phyloP scores from a whole-genome alignment of 1,140 invertebrate species.

The Andricus grossulariae region DNA sequence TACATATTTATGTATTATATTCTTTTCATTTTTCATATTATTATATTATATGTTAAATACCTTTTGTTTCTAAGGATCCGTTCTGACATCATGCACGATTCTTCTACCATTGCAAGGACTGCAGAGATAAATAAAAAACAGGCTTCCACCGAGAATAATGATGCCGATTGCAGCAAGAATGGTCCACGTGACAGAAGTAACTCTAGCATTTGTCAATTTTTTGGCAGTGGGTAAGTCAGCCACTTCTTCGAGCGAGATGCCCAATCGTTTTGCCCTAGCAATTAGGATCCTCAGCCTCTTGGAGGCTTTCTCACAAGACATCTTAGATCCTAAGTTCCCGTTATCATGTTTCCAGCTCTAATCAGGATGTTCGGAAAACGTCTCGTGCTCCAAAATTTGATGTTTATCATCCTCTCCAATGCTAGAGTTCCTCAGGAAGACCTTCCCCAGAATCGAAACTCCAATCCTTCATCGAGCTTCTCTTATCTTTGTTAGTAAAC shows the following conservation, averaged over 20 bases:
- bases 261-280: constrained; percentile 56
- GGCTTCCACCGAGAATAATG: constrained; percentile 51
- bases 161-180: constrained; percentile 52
- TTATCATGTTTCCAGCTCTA: constrained; percentile 17
- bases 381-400: neutral
- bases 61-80: neutral
- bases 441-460: neutral
- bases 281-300: constrained; percentile 58
- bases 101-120: constrained; percentile 51
- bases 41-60: neutral
- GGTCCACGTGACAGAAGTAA: constrained; percentile 45
- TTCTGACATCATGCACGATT: constrained; percentile 39
- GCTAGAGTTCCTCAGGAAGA: neutral
- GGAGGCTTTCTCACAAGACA: constrained; percentile 65
- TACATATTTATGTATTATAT: too few relatives aligned
- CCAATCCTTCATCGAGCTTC: neutral
- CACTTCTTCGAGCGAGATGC: constrained; percentile 57
- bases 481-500: neutral
- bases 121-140: constrained; percentile 55
- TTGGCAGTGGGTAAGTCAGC: constrained; percentile 56
- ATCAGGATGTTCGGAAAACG: neutral
- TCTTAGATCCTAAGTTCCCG: constrained; percentile 32
- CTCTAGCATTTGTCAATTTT: constrained; percentile 50
- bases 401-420: constrained; percentile 2
- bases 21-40: neutral